Evolutionary conservation across 2,113 vertebrate species (phyloP).

Genomic region (Actinemys pallida): DNA sequence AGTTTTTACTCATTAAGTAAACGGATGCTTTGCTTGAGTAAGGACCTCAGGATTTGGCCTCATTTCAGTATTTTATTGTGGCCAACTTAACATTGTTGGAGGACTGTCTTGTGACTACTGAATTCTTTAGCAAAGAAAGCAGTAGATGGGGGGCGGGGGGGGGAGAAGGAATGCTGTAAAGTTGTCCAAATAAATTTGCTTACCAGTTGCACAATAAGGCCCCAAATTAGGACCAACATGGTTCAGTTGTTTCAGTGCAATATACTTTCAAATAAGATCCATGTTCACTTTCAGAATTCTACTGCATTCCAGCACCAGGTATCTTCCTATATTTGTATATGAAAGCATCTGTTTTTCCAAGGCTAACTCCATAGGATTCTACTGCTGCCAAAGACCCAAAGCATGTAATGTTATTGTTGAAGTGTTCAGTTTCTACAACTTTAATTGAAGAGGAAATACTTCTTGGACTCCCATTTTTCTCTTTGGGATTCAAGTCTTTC

Average conservation of each 20-base stretch:
- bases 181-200: background rate
- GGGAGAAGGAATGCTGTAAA: fast-evolving
- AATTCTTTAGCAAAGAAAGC: background rate
- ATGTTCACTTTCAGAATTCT: background rate
- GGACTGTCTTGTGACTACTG: background rate
- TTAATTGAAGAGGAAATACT: background rate
- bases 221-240: background rate
- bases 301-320: fast-evolving
- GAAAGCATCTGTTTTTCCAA: constrained; percentile 89
- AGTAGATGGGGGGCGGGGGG: background rate
- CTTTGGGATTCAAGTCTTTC: background rate
- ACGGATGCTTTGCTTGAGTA: background rate
- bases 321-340: constrained; percentile 89
- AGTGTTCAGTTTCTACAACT: background rate
- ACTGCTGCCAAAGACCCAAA: constrained; percentile 78
- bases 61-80: background rate
- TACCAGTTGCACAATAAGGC: background rate
- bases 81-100: background rate
- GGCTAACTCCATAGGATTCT: constrained; percentile 81
- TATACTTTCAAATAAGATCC: background rate
- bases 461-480: background rate
- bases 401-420: background rate
- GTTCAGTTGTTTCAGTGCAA: fast-evolving
- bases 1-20: background rate
- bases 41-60: background rate